phyloP scores from a whole-genome alignment of 1,140 invertebrate genomes.

The Atopsyche davidsoni region DNA sequence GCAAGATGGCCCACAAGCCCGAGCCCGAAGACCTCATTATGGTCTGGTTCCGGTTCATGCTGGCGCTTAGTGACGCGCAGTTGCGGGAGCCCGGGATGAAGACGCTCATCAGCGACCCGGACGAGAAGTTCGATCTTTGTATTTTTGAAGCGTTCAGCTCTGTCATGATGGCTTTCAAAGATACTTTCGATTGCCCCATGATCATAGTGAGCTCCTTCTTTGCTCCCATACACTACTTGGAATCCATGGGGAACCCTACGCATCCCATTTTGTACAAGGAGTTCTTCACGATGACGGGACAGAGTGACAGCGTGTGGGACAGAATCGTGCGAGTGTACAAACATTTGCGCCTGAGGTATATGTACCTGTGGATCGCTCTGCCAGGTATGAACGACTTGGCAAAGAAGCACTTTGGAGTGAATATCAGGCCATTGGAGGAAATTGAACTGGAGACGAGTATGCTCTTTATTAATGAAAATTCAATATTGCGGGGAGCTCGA shows the following conservation, averaged over 20 bases:
- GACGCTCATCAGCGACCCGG: slow-evolving; percentile 32
- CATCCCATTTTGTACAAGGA: slow-evolving; percentile 45
- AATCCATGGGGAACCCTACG: slow-evolving; percentile 38
- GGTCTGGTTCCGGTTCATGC: slow-evolving; percentile 8
- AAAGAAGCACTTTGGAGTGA: slow-evolving; percentile 32
- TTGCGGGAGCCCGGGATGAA: slow-evolving; percentile 32
- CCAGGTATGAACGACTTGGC: slow-evolving; percentile 28
- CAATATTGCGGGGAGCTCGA: slow-evolving; percentile 39
- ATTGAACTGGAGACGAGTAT: slow-evolving; percentile 44
- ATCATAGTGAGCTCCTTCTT: slow-evolving; percentile 39
- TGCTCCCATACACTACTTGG: slow-evolving; percentile 21
- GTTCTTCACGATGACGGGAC: slow-evolving; percentile 21
- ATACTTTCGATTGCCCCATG: slow-evolving; percentile 38
- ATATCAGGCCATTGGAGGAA: slow-evolving; percentile 27
- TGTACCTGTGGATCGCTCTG: slow-evolving; percentile 21
- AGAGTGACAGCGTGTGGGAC: not conserved
- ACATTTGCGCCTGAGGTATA: slow-evolving; percentile 17
- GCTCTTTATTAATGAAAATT: slow-evolving; percentile 49
- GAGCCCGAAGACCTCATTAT: slow-evolving; percentile 30
- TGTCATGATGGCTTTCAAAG: slow-evolving; percentile 33
- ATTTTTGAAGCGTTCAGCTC: slow-evolving; percentile 33
- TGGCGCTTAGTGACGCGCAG: slow-evolving; percentile 26
- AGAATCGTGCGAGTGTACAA: slow-evolving; percentile 1
- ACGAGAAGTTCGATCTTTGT: slow-evolving; percentile 35
- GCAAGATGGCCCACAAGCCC: not conserved